Evolutionary conservation across 2,888 invertebrate species (phyloP).

Genomic region (Limenitis camilla): DNA sequence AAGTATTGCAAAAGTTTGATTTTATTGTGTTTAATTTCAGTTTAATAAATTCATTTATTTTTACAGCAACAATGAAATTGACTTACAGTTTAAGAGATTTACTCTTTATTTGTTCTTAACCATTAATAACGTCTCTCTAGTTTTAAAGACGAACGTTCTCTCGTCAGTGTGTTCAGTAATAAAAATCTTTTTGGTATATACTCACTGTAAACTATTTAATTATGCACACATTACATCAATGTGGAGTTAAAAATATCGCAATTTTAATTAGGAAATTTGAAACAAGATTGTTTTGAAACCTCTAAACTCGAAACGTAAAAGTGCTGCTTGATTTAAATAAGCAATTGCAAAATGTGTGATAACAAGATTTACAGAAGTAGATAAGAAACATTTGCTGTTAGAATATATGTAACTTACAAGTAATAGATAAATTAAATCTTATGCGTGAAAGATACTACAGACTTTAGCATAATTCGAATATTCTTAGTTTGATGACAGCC

Average conservation of each 20-base stretch:
- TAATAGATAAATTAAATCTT: no score
- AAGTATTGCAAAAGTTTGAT: conserved; percentile 9
- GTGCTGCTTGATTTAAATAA: conserved; percentile 8
- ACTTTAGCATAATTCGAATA: no score
- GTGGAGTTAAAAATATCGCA: conserved; percentile 16
- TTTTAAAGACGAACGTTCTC: no score
- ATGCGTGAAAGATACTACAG: no score
- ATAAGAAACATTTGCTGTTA: not conserved
- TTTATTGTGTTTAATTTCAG: conserved; percentile 3
- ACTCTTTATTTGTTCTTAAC: no score
- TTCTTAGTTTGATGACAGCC: no score
- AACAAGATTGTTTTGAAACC: conserved; percentile 12
- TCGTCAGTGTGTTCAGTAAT: no score
- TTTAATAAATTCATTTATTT: conserved; percentile 1
- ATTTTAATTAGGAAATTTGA: conserved; percentile 19
- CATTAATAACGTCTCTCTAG: no score
- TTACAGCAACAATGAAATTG: not conserved
- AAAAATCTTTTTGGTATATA: no score
- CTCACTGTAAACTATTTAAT: conserved; percentile 9
- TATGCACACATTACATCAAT: conserved; percentile 16
- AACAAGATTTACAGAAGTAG: not conserved
- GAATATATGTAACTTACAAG: no score
- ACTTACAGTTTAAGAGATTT: not conserved
- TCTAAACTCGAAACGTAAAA: conserved; percentile 7
- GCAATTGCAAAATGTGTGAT: conserved; percentile 7